phyloP scores from a whole-genome alignment of 1,140 invertebrate species.

The Drosophila asahinai region DNA sequence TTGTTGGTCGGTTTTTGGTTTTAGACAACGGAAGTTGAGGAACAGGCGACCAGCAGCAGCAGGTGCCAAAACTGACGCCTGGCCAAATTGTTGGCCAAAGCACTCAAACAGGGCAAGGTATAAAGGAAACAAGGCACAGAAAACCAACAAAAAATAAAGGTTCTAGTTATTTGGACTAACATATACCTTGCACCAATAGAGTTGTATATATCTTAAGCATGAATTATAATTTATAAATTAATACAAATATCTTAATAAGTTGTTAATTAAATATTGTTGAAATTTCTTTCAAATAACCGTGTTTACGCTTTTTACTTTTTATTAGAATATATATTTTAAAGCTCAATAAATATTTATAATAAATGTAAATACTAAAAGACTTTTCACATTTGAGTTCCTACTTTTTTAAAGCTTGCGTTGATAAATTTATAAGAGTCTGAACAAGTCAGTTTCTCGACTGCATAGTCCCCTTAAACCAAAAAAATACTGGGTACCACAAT shows the following conservation, averaged over 20 bases:
- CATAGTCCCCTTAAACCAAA: not conserved
- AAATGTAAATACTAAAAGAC: too few species aligned
- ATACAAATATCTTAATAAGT: too few species aligned
- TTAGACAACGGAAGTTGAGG: conserved; percentile 57
- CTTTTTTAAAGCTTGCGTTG: too few species aligned
- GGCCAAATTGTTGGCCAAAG: conserved; percentile 71
- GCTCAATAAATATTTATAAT: too few species aligned
- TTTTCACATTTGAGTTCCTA: too few species aligned
- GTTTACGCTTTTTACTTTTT: too few species aligned
- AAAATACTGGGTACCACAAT: not conserved
- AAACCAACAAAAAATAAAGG: not conserved
- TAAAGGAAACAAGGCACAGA: conserved; percentile 11
- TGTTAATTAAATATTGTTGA: too few species aligned
- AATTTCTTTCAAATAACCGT: too few species aligned
- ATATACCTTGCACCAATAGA: conserved; percentile 3
- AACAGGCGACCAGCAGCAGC: conserved; percentile 72
- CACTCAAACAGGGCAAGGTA: conserved; percentile 38
- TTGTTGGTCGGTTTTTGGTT: conserved; percentile 52
- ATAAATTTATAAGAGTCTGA: too few species aligned
- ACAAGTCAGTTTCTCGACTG: too few species aligned
- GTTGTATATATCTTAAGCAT: not conserved
- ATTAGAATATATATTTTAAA: too few species aligned
- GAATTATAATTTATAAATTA: too few species aligned
- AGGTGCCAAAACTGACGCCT: conserved; percentile 77
- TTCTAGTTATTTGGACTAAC: not conserved